Evolutionary conservation across 2,888 invertebrate genomes (phyloP), one percentile per base, ranked within the genome.

Genomic region (Allolobophora icterica): DNA sequence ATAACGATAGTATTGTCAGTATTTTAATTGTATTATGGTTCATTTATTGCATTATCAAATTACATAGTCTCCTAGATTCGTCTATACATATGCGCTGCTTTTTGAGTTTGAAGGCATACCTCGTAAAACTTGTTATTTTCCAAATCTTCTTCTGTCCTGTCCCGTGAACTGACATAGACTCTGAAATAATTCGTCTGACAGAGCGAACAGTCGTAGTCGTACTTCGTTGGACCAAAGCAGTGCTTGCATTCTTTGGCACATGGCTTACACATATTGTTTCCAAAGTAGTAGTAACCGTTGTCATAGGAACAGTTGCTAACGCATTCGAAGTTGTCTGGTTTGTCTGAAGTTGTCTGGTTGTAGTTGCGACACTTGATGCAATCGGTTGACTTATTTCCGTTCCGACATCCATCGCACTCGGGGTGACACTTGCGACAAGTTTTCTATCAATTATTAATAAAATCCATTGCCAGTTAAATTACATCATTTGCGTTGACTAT

Each of bases 361-460:
- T 71, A 71, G 71, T 71, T 71, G 71, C n/a, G 71, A 71, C 71
- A 71, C 8, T 71, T 30, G n/a, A 71, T 71, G 71, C 71, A 71
- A 71, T 71, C 71, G 71, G 71, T 71, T 71, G 71, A 3, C n/a
- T 71, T 34, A 17, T 15, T 40, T 34, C 34, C 90, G 6, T 42
- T 38, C 24, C 58, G 0, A 34, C 90, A 90, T 35, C 35, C 35
- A 34, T 71, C 8, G 34, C 90, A 84, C 35, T 90, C 90, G 2
- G 90, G 58, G n/a, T 90, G 90, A 90, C 90, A 90, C 34, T 40
- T 45, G 34, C 40, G 83, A 71, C 90, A 90, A 5, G 71, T 83
- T 24, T 24, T 90, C 90, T 90, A 33, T 71, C 71, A 90, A 83
- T 30, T 24, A 89, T 40, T 38, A 30, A 40, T 89, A 35, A 34